Evolutionary conservation across 2,888 invertebrate species (phyloP), one percentile per base, ranked within the genome.

Genomic region (Sphecodes monilicornis): DNA sequence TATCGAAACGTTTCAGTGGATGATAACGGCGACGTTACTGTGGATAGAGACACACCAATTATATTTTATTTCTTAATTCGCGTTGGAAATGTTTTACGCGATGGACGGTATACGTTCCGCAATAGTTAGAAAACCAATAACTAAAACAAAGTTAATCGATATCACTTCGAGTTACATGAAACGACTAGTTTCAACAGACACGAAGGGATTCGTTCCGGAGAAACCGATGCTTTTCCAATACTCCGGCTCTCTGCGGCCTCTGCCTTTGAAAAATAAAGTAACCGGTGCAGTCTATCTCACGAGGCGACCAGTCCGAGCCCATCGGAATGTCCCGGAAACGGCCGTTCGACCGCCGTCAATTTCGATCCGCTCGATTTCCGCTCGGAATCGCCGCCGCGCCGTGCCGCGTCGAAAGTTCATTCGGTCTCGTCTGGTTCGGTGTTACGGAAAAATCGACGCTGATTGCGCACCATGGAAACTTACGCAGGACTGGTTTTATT

Each of bases 291-390:
- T n/a, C 69, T 36, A 70, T 73, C 81, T 74, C 39, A 10, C 18
- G 66, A 26, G 3, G 32, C 22, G 32, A 22, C 66, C 22, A 36
- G 36, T 66, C 64, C 43, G 13, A 60, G 43, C 43, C 74, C 29
- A 32, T 4, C 16, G 71, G 26, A 71, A 39, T 41, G 36, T 86
- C 60, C 78, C 80, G 87, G 80, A 88, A 88, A 76, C 43, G 69
- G 29, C 68, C 64, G 77, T 70, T 81, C 69, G 78, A 60, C 76
- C 22, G 50, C 66, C 78, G 79, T 71, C 84, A 81, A 88, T 88
- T 88, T 75, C 74, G 54, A 29, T 39, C 70, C 70, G 77, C 78
- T 88, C 83, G 80, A 88, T 86, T 86, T 88, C 86, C 87, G 82
- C 78, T 71, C 50, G 10, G 60, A 71, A 68, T 66, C 78, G 39